A percentile compares a stretch with the other conserved stretches of the same genome.
phyloP scores from a whole-genome alignment of 2,113 vertebrate species.

The Leiothrix lutea region DNA sequence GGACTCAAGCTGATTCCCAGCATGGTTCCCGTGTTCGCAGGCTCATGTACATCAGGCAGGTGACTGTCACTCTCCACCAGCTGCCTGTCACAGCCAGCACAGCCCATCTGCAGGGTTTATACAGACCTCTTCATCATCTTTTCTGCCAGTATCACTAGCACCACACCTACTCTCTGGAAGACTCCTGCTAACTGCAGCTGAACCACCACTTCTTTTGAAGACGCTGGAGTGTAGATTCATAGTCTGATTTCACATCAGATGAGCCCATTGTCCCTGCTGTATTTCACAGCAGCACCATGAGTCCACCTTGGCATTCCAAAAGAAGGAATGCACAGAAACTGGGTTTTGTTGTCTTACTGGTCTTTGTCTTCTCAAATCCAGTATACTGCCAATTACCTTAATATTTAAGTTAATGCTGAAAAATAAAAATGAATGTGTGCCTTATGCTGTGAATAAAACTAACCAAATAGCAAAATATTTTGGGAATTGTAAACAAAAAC shows the following conservation, averaged over 20 bases:
- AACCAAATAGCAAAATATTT: not conserved
- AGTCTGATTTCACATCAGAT: not conserved
- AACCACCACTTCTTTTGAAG: not conserved
- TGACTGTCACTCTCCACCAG: not conserved
- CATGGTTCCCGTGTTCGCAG: not conserved
- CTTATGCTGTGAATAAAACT: not conserved
- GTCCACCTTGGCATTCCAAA: not conserved
- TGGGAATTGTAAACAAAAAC: not conserved
- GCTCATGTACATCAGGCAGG: not conserved
- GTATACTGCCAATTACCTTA: not conserved
- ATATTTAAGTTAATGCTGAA: not conserved
- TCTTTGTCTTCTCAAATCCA: not conserved
- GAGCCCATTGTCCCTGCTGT: not conserved
- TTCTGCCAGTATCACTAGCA: not conserved
- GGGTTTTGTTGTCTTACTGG: not conserved
- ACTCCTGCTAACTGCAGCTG: not conserved
- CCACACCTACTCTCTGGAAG: not conserved
- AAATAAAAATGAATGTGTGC: not conserved
- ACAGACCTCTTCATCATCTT: not conserved
- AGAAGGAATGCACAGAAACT: not conserved
- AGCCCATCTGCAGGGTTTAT: not conserved
- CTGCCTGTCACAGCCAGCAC: not conserved
- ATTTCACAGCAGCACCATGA: not conserved
- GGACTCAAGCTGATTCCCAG: not conserved
- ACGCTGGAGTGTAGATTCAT: not conserved